Base-by-base conservation (phyloP, 2,888 invertebrate genomes). In the Heterodera filipjevi region DNA sequence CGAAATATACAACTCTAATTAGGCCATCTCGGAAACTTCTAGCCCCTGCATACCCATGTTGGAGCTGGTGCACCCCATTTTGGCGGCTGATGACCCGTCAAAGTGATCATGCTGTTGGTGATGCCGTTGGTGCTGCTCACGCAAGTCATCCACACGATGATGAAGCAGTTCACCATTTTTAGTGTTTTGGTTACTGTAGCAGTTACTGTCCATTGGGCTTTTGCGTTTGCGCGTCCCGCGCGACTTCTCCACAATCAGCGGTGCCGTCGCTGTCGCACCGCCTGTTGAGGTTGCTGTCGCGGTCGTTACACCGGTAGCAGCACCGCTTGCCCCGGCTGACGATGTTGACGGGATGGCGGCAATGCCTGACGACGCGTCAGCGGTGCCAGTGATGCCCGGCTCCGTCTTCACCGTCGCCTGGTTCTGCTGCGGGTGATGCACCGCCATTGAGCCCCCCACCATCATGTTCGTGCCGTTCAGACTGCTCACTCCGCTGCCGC, bases 171-270 rank as follows among this genome's bases (percentile, higher is more conserved):
- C 33, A 39, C 22, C 33, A 33, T n/a, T 16, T n/a, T n/a, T n/a
- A n/a, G n/a, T n/a, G n/a, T n/a, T n/a, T n/a, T n/a, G n/a, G n/a
- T 44, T 44, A 39, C 19, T 3, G 39, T 22, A 22, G 71, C 44
- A 10, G 46, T 6, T 44, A 66, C 39, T 22, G 30, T 77, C 77
- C 46, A 49, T 70, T 12, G 79, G 82, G 53, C 49, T 77, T 66
- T 79, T 80, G n/a, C 82, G 70, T 49, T 81, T 82, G 35, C 80
- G 59, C 33, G 77, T 80, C 72, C 73, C 46, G 68, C 68, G 53
- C 53, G 46, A 22, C 44, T 72, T 46, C 8, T 72, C 35, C 72
- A 44, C 35, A 39, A 44, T n/a, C 8, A 39, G n/a, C 70, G 70
- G 16, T 39, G 39, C 33, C 16, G n/a, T 39, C 14, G 71, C 14